A percentile compares a stretch with the other conserved stretches of the same genome.
phyloP scores from a whole-genome alignment of 2,113 vertebrate species.

The Corythoichthys haematopterus region DNA sequence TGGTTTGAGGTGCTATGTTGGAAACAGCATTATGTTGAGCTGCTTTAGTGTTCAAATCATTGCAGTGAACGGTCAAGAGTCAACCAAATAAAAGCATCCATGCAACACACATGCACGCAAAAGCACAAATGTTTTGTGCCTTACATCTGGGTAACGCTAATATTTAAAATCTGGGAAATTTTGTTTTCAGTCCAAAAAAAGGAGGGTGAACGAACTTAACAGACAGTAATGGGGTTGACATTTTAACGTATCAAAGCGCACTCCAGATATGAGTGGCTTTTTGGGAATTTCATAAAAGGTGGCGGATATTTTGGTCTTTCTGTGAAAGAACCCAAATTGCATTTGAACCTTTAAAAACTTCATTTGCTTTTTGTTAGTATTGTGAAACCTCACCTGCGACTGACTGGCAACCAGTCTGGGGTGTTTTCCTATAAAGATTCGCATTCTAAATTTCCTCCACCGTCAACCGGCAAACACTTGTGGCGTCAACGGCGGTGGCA shows the following conservation, averaged over 20 bases:
- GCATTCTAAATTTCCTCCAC: background rate
- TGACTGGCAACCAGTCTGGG: too few species aligned
- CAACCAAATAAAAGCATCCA: constrained; percentile 5
- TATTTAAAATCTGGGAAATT: background rate
- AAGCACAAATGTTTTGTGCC: background rate
- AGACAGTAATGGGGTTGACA: background rate
- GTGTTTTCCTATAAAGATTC: background rate
- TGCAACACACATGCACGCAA: constrained; percentile 15
- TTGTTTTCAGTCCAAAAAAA: background rate
- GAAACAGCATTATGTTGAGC: too few species aligned
- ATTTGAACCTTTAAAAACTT: too few species aligned
- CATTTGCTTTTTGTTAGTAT: too few species aligned
- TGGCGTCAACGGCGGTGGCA: constrained; percentile 88
- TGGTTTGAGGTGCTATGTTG: background rate
- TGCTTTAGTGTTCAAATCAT: too few species aligned
- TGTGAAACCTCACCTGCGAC: too few species aligned
- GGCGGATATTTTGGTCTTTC: background rate
- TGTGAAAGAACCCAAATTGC: background rate
- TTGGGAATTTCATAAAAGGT: background rate
- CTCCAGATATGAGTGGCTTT: background rate
- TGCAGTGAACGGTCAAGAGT: background rate
- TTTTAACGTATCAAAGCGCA: background rate
- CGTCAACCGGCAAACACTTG: constrained; percentile 61
- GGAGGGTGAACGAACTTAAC: background rate
- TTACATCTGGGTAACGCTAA: background rate